phyloP scores from a whole-genome alignment of 1,140 invertebrate genomes.

The Diuraphis noxia region DNA sequence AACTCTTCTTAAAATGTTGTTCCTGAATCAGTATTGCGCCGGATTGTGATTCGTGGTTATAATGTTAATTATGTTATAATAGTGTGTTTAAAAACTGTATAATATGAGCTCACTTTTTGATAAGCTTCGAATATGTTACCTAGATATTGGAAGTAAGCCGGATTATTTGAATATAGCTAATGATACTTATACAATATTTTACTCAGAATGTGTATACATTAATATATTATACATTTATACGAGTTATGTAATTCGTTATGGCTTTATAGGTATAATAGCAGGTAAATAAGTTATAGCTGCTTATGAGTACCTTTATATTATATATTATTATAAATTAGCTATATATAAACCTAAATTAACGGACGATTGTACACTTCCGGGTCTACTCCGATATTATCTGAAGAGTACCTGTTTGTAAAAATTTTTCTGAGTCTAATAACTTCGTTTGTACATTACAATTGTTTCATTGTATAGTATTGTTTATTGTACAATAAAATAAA shows the following conservation, averaged over 20 bases:
- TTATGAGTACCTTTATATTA: too few relatives aligned
- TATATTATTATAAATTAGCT: too few relatives aligned
- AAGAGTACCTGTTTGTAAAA: too few relatives aligned
- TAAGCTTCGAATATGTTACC: background rate
- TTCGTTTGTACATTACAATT: too few relatives aligned
- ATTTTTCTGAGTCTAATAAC: too few relatives aligned
- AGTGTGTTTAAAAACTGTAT: background rate
- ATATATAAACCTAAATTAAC: too few relatives aligned
- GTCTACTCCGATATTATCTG: too few relatives aligned
- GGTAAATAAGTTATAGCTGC: too few relatives aligned
- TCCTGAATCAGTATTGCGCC: background rate
- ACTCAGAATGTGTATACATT: background rate
- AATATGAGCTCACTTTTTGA: background rate
- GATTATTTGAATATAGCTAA: background rate
- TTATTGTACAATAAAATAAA: too few relatives aligned
- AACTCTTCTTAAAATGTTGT: background rate
- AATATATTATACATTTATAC: too few relatives aligned
- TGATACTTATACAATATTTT: background rate
- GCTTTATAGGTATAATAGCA: background rate
- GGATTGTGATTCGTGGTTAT: background rate
- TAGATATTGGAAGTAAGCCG: background rate
- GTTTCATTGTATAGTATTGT: too few relatives aligned
- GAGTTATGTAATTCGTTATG: background rate
- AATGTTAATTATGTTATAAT: background rate
- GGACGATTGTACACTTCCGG: too few relatives aligned